Evolutionary conservation across 2,797 vertebrate genomes (phyloP), one percentile per base, ranked within the genome.

Genomic region (Alosa sapidissima): DNA sequence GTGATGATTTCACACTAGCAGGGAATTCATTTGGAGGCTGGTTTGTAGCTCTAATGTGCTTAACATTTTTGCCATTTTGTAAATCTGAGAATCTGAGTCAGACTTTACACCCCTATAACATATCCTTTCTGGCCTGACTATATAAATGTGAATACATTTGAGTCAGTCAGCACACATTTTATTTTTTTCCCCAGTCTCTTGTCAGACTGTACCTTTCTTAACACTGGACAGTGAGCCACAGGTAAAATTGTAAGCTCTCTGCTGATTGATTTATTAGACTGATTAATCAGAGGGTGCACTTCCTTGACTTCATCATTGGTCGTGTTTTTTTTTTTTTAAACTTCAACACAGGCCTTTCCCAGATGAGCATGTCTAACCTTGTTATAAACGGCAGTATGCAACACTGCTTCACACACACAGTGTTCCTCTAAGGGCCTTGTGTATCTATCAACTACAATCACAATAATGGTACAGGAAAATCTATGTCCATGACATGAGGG

Each of bases 361-460:
- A 78, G 41, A 21, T 45, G 72, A 21, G 41, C 7, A 10, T 21
- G 5, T 36, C 41, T 78, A 78, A 78, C 72, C 72, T 78, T 47
- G 72, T 78, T 78, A 78, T 78, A 47, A 19, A 78, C 4, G 1
- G 72, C 41, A 47, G 72, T 41, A 41, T 19, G 19, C 1, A 3
- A 14, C 33, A 36, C 68, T 72, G 65, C 33, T 16, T 5, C 16
- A 14, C 68, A 41, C 36, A 2, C 68, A 16, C 68, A 28, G 33
- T 19, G 19, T 78, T 47, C 72, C 72, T 75, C 6, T 47, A 19
- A 21, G 72, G 16, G 5, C 41, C 45, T 13, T 16, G 3, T 41
- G 36, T 78, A 33, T 33, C 19, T 68, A 65, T 86, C 28, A 55
- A 48, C 83, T 72, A 45, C 60, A 86, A 82, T 52, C 83, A 72